A percentile compares a stretch with the other conserved stretches of the same genome.
phyloP scores from a whole-genome alignment of 2,113 vertebrate genomes.

The Turdus rufiventris region DNA sequence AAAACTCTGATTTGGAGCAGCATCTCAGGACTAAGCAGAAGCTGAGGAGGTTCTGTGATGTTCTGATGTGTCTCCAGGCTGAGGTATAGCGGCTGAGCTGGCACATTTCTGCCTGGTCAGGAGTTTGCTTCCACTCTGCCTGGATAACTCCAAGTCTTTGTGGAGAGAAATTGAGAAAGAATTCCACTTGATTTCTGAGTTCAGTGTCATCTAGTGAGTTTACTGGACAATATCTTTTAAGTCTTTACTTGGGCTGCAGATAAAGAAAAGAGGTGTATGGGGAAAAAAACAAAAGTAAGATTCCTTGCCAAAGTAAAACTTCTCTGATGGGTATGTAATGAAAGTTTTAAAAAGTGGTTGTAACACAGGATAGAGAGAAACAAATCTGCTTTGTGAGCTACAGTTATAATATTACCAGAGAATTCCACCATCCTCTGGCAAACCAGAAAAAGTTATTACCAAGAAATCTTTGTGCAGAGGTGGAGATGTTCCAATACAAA shows the following conservation, averaged over 20 bases:
- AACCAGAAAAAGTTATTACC: background rate
- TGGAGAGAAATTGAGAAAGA: background rate
- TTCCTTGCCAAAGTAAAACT: background rate
- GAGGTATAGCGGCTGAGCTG: background rate
- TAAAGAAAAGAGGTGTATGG: too few species aligned
- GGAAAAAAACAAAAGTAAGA: fast-evolving
- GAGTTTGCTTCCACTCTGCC: background rate
- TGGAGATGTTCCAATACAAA: fast-evolving
- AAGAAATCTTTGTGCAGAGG: background rate
- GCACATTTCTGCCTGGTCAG: background rate
- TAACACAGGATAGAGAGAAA: background rate
- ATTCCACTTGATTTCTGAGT: background rate
- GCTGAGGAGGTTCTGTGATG: background rate
- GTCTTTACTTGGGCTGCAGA: background rate
- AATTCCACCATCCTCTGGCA: background rate
- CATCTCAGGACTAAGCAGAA: background rate
- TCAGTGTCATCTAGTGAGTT: background rate
- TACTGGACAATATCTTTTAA: background rate
- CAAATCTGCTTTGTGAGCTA: background rate
- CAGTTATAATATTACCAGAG: background rate
- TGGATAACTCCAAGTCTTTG: background rate
- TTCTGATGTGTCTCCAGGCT: background rate
- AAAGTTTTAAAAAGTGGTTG: background rate
- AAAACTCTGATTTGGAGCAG: background rate
- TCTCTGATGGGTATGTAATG: background rate